Evolutionary conservation across 2,797 vertebrate genomes (phyloP), one percentile per base, ranked within the genome.

Genomic region (Numenius phaeopus): DNA sequence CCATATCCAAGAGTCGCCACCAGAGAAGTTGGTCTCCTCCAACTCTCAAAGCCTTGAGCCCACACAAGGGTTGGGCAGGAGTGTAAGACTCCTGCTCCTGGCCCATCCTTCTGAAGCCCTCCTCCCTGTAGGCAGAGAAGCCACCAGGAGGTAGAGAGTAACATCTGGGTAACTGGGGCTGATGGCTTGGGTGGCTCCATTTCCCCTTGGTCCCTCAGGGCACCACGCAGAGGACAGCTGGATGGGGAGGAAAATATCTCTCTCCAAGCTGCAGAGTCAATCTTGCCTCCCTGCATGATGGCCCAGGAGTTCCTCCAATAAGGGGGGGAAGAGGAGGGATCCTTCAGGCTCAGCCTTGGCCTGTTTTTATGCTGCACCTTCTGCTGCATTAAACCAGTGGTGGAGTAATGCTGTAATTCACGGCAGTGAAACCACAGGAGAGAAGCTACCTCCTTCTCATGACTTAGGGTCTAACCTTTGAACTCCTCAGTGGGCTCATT

Each of bases 401-500:
- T 62, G 70, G 39, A n/a, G 39, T 20, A 21, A 75, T 4, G 39
- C 29, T 82, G 79, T 49, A 42, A 37, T 14, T 77, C n/a, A 40
- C 30, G 49, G 71, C n/a, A 67, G 18, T 6, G 50, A 58, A 58
- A 72, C 23, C 81, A 58, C 1, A 1, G 42, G 27, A 58, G 26
- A 83, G 44, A 32, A 90, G 44, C 9, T 37, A 24, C 50, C 50
- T 71, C 44, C 11, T 50, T 39, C 50, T 42, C 49, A 49, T 1
- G 4, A 19, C 62, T 61, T 40, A n/a, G 0, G 0, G 54, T 14
- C 24, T 34, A n/a, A 69, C 37, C 49, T 42, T 57, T 27, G 49
- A 32, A 50, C 10, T n/a, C 71, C 64, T 64, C 3, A 0, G 3
- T 3, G 20, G 50, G 57, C 13, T 64, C 7, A 0, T 4, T 49